These are phyloP conservation scores for Drosophila ezoana DNA, from an alignment of 2,888 invertebrate species.

Conservation along the genomic window DNA sequence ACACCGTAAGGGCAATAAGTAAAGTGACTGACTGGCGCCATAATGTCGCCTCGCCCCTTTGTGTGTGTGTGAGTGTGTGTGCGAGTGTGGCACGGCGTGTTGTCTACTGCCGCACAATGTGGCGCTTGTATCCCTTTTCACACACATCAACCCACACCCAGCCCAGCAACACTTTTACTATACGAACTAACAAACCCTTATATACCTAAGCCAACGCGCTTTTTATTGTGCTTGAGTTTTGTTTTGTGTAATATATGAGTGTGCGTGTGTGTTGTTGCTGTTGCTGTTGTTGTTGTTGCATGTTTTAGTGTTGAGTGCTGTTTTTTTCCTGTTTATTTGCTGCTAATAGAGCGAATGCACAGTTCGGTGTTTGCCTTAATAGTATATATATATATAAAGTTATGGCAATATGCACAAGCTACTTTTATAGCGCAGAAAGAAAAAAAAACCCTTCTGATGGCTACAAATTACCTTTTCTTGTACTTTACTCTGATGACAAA, in stretches of 20 bases:
- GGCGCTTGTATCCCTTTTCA: conserved; percentile 48
- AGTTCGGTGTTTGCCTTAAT: conserved; percentile 20
- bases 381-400: conserved; percentile 18
- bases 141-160: conserved; percentile 20
- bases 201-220: conserved; percentile 71
- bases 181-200: conserved; percentile 33
- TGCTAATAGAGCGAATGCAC: conserved; percentile 54
- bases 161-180: conserved; percentile 24
- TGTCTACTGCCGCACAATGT: conserved; percentile 51
- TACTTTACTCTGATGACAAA: neutral
- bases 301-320: conserved; percentile 49
- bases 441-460: conserved; percentile 2
- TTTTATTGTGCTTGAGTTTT: conserved; percentile 55
- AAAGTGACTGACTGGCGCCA: conserved; percentile 77
- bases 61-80: conserved; percentile 30
- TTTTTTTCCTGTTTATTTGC: conserved; percentile 54
- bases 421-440: conserved; percentile 2
- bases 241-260: conserved; percentile 33
- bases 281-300: conserved; percentile 26
- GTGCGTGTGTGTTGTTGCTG: conserved; percentile 11
- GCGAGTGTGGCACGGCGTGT: conserved; percentile 36
- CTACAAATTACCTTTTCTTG: conserved; percentile 32
- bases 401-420: conserved; percentile 23
- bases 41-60: conserved; percentile 71
- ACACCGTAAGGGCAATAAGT: conserved; percentile 10